Conservation (phyloP, 1,140 invertebrate species). For the Bilobella aurantiaca region DNA sequence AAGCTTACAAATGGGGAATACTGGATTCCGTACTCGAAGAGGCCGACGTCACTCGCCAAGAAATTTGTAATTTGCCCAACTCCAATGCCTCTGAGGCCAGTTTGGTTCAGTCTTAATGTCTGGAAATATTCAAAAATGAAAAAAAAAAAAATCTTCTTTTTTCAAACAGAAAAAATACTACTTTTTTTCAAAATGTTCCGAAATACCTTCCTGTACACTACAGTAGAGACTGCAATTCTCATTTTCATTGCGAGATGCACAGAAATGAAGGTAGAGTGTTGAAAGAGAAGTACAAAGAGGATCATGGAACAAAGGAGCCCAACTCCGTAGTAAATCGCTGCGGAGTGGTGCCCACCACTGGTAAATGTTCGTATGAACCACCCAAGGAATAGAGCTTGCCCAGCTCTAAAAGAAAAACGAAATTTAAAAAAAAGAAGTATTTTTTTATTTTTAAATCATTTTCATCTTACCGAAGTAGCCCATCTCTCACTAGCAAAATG, state of each 20-base stretch:
- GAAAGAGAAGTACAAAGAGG: neutral
- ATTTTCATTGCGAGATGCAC: neutral
- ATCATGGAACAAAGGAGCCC: neutral
- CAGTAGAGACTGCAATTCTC: neutral
- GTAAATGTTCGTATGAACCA: neutral
- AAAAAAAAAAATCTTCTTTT: too few species aligned
- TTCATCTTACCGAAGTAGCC: neutral
- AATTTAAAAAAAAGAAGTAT: neutral
- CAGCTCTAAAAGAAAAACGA: neutral
- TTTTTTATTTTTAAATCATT: neutral
- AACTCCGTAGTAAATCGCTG: neutral
- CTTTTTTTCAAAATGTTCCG: too few species aligned
- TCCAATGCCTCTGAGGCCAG: neutral
- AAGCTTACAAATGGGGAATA: constrained; percentile 45
- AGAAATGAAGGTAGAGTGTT: neutral
- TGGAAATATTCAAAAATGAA: too few species aligned
- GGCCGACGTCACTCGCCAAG: constrained; percentile 48
- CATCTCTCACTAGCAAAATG: neutral
- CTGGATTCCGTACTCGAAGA: constrained; percentile 45
- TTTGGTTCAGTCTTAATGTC: neutral
- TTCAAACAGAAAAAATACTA: too few species aligned
- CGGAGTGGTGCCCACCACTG: neutral
- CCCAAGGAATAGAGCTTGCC: neutral
- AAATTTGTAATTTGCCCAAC: constrained; percentile 46
- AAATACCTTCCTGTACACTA: constrained; percentile 22